phyloP scores from a whole-genome alignment of 2,888 invertebrate species.

The Meiosimyza platycephala region DNA sequence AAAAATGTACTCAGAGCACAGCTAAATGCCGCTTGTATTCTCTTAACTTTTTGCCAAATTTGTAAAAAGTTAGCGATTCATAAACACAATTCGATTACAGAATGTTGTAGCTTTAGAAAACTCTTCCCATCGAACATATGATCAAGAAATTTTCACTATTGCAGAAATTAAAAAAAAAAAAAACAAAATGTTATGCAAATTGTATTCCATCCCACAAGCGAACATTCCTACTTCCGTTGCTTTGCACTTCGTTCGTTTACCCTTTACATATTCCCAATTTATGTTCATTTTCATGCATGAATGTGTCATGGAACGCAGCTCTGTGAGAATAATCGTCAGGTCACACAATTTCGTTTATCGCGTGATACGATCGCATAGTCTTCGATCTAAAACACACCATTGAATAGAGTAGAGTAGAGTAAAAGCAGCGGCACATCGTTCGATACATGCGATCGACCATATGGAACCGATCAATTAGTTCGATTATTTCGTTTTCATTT shows the following conservation, averaged over 20 bases:
- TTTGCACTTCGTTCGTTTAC: not conserved
- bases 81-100: too few relatives aligned
- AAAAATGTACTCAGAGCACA: too few relatives aligned
- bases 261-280: not conserved
- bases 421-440: conserved; percentile 26
- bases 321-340: conserved; percentile 34
- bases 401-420: conserved; percentile 40
- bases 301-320: conserved; percentile 21
- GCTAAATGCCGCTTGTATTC: too few relatives aligned
- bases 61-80: too few relatives aligned
- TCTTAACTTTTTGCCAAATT: too few relatives aligned
- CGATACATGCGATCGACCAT: conserved; percentile 64
- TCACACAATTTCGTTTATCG: conserved; percentile 54
- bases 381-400: conserved; percentile 40
- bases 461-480: conserved; percentile 68
- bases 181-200: conserved; percentile 5
- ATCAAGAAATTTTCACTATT: too few relatives aligned
- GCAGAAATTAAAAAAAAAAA: too few relatives aligned
- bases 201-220: not conserved
- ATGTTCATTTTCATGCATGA: conserved; percentile 32
- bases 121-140: too few relatives aligned
- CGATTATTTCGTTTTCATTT: conserved; percentile 46
- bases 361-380: conserved; percentile 64
- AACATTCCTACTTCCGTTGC: not conserved
- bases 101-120: too few relatives aligned